A percentile compares a stretch with the other conserved stretches of the same genome.
These are phyloP conservation scores for Antennarius striatus DNA, from an alignment of 2,113 vertebrate genomes.

Conservation along the genomic window DNA sequence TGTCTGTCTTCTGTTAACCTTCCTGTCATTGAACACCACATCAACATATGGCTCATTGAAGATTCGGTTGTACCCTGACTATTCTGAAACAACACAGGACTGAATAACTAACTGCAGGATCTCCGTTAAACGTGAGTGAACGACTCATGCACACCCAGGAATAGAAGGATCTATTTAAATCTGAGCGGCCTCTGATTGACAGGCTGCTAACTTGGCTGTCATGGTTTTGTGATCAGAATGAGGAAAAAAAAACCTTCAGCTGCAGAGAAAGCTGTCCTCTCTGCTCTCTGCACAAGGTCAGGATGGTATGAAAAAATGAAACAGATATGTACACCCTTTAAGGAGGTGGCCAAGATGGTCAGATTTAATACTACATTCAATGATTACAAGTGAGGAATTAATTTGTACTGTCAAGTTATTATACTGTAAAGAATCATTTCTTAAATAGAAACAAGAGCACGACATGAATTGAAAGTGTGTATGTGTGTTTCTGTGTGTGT, in stretches of 20 bases:
- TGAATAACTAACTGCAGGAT: slow-evolving; percentile 30
- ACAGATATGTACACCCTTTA: slow-evolving; percentile 56
- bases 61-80: slow-evolving; percentile 62
- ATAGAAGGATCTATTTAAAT: slow-evolving; percentile 34
- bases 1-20: slow-evolving; percentile 48
- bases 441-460: slow-evolving; percentile 53
- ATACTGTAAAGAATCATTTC: slow-evolving; percentile 55
- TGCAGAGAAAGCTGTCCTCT: slow-evolving; percentile 39
- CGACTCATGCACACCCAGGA: slow-evolving; percentile 28
- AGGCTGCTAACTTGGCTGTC: slow-evolving; percentile 45
- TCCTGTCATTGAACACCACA: slow-evolving; percentile 60
- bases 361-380: slow-evolving; percentile 62
- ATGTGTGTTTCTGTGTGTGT: slow-evolving; percentile 9
- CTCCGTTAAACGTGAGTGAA: slow-evolving; percentile 42
- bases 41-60: slow-evolving; percentile 56
- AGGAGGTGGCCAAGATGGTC: slow-evolving; percentile 52
- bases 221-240: slow-evolving; percentile 32
- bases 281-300: slow-evolving; percentile 44
- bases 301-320: slow-evolving; percentile 50
- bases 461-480: slow-evolving; percentile 56
- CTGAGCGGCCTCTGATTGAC: slow-evolving; percentile 35
- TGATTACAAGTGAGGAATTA: slow-evolving; percentile 62
- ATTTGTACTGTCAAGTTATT: slow-evolving; percentile 51
- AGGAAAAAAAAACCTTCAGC: slow-evolving; percentile 11
- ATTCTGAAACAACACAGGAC: slow-evolving; percentile 47